phyloP scores from a whole-genome alignment of 2,888 invertebrate genomes.

The Drosophila glabriapex region DNA sequence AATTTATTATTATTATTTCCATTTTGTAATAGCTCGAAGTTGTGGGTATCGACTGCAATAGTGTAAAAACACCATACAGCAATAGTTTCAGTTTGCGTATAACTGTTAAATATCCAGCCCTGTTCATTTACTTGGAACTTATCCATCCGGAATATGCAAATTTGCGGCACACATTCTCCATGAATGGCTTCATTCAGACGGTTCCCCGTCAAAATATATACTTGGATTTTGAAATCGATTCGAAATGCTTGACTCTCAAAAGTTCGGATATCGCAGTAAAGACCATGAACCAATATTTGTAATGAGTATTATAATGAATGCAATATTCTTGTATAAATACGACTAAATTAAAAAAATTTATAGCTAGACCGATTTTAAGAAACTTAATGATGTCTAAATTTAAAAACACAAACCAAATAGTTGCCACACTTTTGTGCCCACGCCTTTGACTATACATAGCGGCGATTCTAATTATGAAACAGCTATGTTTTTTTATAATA shows the following conservation, averaged over 20 bases:
- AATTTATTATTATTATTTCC: not conserved
- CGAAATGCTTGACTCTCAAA: conserved; percentile 62
- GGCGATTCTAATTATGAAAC: conserved; percentile 13
- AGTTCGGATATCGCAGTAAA: conserved; percentile 65
- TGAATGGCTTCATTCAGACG: conserved; percentile 84
- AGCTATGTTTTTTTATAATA: not conserved
- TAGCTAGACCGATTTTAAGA: not conserved
- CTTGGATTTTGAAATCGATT: conserved; percentile 69
- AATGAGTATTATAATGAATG: conserved; percentile 6
- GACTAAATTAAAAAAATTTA: not conserved
- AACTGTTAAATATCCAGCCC: conserved; percentile 76
- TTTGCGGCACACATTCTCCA: conserved; percentile 77
- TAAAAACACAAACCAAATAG: conserved; percentile 18
- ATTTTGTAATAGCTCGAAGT: conserved; percentile 49
- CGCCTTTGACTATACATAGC: conserved; percentile 34
- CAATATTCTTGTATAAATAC: not conserved
- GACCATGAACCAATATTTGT: conserved; percentile 82
- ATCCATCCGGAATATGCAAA: conserved; percentile 47
- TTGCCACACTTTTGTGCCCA: conserved; percentile 41
- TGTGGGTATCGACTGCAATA: conserved; percentile 42
- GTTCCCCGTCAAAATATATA: conserved; percentile 79
- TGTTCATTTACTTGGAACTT: conserved; percentile 83
- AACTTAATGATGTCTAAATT: conserved; percentile 25
- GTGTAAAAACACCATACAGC: conserved; percentile 17
- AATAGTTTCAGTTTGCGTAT: conserved; percentile 75